Evolutionary conservation across 2,113 vertebrate genomes (phyloP), one percentile per base, ranked within the genome.

Genomic region (Prietella phreatophila): DNA sequence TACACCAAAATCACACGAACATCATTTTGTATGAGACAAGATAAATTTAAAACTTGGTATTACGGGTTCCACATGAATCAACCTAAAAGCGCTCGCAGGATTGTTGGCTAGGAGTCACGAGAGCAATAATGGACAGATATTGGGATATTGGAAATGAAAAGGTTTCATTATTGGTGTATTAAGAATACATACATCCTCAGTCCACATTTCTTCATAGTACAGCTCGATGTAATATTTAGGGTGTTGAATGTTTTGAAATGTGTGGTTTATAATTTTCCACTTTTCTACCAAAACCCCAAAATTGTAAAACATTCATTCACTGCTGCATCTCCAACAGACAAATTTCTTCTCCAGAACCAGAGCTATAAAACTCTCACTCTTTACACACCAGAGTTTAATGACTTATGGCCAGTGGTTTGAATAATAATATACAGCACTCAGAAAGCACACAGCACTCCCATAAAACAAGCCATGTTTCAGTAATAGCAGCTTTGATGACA

Each of bases 341-440:
- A 65, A 88, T 81, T 33, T 13, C 85, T 86, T 86, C 60, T 60
- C 36, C 86, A 88, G 89, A 86, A 11, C 87, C 63, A 20, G 42
- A 50, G 19, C 80, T 39, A 88, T 86, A 63, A 88, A 90, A 83
- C 78, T 53, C 20, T 58, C 19, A 27, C 11, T 75, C 56, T 85
- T 88, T 84, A 86, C 22, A 79, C 63, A 86, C 53, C 65, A 79
- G 7, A 33, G 63, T 84, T 90, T 85, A 85, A 78, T 56, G 39
- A 79, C 36, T 87, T 79, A 85, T 69, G 78, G 67, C 65, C 83
- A 56, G 81, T 33, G 73, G 69, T 88, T 88, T 88, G 33, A 78
- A 65, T 84, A 81, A 83, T 88, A 83, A 85, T 85, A 79, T n/a
- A 67, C 79, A 85, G 76, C 84, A 86, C 83, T 90, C 81, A 84